A percentile compares a stretch with the other conserved stretches of the same genome.
Evolutionary conservation across 2,797 vertebrate species (phyloP).

Genomic region (Pteronotus mesoamericanus): DNA sequence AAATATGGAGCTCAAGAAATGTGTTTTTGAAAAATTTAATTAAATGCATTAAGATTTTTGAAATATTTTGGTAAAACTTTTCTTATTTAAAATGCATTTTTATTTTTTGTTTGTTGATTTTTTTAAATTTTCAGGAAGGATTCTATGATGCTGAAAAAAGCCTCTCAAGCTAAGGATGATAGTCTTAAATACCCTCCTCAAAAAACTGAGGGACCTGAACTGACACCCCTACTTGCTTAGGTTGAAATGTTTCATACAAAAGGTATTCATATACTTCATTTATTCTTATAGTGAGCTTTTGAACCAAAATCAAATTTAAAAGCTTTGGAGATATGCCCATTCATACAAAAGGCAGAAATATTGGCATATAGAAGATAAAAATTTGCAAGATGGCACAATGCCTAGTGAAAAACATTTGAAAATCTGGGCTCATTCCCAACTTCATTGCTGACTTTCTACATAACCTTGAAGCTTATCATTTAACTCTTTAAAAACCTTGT

Average conservation of each 20-base stretch:
- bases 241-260: neutral
- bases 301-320: constrained; percentile 59
- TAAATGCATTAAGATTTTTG: neutral
- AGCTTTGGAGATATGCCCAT: constrained; percentile 46
- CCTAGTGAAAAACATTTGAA: constrained; percentile 56
- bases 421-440: constrained; percentile 52
- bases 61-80: neutral
- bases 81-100: neutral
- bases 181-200: neutral
- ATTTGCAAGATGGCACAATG: constrained; percentile 56
- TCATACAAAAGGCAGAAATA: constrained; percentile 61
- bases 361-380: constrained; percentile 56
- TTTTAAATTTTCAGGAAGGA: neutral
- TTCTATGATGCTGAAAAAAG: neutral
- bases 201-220: neutral
- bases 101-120: neutral
- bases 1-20: neutral
- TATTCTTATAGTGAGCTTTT: constrained; percentile 44
- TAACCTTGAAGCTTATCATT: constrained; percentile 60
- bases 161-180: neutral
- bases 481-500: constrained; percentile 41
- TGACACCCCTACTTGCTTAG: neutral
- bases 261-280: constrained; percentile 10
- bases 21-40: constrained; percentile 34
- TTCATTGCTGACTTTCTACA: constrained; percentile 25